Evolutionary conservation across 1,140 invertebrate species (phyloP), one percentile per base, ranked within the genome.

Genomic region (Tetramorium alpestre): DNA sequence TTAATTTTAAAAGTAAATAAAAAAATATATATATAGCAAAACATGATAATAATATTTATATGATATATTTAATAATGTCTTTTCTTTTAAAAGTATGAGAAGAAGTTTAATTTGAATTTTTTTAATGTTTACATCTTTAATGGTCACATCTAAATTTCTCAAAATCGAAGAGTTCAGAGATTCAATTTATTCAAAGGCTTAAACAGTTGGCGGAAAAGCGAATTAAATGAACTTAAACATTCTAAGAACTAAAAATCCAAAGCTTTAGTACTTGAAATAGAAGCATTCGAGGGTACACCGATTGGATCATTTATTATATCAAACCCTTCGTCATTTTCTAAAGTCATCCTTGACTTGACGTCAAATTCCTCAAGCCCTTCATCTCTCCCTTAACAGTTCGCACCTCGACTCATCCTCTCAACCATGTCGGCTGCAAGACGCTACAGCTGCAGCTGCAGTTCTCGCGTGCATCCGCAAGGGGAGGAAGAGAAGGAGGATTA

Each of bases 401-500:
- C 84, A 56, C 51, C 44, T 80, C 38, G 22, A 44, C 49, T 76
- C 64, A 81, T 38, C 76, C 51, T 54, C 44, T 81, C 80, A 75
- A 41, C 47, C 82, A 77, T 41, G 80, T 84, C 67, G 69, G 44
- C 41, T 84, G 69, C 80, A 84, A 78, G 77, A 38, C 85, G 47
- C 77, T 90, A 77, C 80, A 88, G 80, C 87, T 85, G 85, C 86
- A 87, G 75, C 88, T 90, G 73, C 89, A 86, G 84, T 90, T 91
- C 84, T 81, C 75, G 56, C 54, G 85, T 87, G 87, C 67, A 91
- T 81, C 75, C 51, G 81, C 51, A 78, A 82, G 82, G 70, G 85
- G 13, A 41, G 58, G 58, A 54, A n/a, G 22, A 25, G 13, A 47
- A 41, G 72, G 62, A 65, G 56, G 80, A 58, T 75, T 82, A 77